phyloP scores from a whole-genome alignment of 2,888 invertebrate species.

The Torymus texanus region DNA sequence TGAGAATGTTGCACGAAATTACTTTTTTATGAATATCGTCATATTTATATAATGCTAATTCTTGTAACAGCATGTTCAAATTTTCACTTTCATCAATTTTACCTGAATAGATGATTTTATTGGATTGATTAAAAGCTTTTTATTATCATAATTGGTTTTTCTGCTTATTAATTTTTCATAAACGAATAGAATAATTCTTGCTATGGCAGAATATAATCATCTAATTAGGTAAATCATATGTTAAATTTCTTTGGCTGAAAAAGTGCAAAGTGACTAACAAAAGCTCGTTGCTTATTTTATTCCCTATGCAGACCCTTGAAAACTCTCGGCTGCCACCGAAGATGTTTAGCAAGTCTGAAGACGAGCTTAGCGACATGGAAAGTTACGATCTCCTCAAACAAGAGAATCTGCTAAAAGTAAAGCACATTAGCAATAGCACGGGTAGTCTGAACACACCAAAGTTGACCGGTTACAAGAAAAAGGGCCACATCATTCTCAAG shows the following conservation, averaged over 20 bases:
- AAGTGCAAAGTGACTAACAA: conserved; percentile 43
- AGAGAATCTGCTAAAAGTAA: conserved; percentile 67
- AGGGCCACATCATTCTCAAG: conserved; percentile 61
- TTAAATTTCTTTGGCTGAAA: neutral
- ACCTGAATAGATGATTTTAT: conserved; percentile 1
- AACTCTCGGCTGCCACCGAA: conserved; percentile 44
- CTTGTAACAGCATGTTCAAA: conserved; percentile 16
- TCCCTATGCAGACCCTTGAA: conserved; percentile 34
- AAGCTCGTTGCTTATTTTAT: conserved; percentile 30
- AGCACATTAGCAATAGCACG: conserved; percentile 70
- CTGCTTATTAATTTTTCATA: too few species aligned
- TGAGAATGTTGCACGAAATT: conserved; percentile 12
- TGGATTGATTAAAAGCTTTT: too few species aligned
- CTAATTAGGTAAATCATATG: neutral
- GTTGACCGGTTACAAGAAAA: conserved; percentile 59
- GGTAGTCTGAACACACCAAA: conserved; percentile 67
- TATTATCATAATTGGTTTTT: too few species aligned
- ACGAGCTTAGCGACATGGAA: conserved; percentile 69
- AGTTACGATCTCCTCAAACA: conserved; percentile 63
- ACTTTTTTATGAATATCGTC: conserved; percentile 5
- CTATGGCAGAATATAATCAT: neutral
- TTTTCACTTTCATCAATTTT: neutral
- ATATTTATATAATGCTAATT: too few species aligned
- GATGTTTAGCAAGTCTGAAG: conserved; percentile 71
- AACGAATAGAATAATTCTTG: too few species aligned